A percentile compares a stretch with the other conserved stretches of the same genome.
Evolutionary conservation across 2,113 vertebrate species (phyloP).

Genomic region (Tyto alba): DNA sequence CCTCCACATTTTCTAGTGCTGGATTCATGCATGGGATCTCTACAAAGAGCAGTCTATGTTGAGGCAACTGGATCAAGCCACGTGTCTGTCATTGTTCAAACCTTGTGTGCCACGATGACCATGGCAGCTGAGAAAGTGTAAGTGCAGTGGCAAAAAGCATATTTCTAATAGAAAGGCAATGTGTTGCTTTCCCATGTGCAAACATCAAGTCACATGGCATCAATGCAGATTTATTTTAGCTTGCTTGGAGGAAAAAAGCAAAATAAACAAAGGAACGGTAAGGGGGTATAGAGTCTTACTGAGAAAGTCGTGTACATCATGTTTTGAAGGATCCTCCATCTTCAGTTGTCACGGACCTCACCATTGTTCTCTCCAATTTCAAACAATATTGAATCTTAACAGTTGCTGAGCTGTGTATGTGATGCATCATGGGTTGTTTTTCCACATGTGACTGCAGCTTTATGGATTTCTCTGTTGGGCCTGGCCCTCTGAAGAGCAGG

Average conservation of each 20-base stretch:
- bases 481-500: background rate
- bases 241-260: background rate
- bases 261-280: background rate
- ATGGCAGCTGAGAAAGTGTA: background rate
- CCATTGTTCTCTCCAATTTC: background rate
- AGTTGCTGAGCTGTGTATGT: background rate
- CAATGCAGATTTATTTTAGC: background rate
- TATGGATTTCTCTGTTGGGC: background rate
- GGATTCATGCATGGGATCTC: background rate
- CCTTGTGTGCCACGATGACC: background rate
- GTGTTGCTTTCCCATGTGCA: background rate
- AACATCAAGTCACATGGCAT: background rate
- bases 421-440: background rate
- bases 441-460: background rate
- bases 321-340: background rate
- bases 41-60: background rate
- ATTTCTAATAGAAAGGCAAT: background rate
- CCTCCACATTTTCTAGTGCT: background rate
- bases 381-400: background rate
- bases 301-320: background rate
- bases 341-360: background rate
- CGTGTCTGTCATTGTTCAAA: background rate
- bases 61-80: background rate
- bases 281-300: background rate
- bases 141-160: background rate